Conservation (phyloP, 2,113 vertebrate species). For the Phylloscopus whistleri region DNA sequence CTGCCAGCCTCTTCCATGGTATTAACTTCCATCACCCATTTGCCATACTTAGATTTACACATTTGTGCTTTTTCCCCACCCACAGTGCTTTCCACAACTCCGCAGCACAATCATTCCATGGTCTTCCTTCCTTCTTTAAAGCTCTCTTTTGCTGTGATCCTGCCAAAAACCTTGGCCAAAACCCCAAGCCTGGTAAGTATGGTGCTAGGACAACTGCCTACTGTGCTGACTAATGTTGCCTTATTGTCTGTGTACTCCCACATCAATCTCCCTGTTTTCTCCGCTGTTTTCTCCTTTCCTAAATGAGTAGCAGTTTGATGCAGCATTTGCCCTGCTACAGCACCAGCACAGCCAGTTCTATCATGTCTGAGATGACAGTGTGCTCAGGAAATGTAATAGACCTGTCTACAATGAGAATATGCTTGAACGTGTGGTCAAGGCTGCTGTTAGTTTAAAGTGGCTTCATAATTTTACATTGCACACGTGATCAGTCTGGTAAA, state of each 20-base stretch:
- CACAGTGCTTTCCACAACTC: not conserved
- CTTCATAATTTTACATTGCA: not conserved
- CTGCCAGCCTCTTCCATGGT: not conserved
- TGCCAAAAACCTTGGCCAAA: not conserved
- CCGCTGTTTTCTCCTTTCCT: not conserved
- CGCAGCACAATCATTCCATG: not conserved
- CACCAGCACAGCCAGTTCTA: not conserved
- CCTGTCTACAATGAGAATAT: not conserved
- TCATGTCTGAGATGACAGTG: not conserved
- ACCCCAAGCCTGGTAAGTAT: not conserved
- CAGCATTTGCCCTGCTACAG: not conserved
- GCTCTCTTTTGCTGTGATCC: not conserved
- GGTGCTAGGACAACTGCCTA: not conserved
- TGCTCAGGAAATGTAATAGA: not conserved
- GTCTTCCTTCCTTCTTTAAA: not conserved
- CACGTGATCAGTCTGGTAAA: not conserved
- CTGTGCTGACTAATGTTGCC: not conserved
- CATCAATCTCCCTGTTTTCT: not conserved
- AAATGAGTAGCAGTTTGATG: not conserved
- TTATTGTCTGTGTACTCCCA: not conserved
- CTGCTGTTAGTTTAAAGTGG: not conserved
- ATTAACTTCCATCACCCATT: not conserved
- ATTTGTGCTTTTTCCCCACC: not conserved
- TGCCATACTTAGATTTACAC: not conserved
- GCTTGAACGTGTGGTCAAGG: not conserved